A percentile compares a stretch with the other conserved stretches of the same genome.
Conservation (phyloP, 2,888 invertebrate species). For the Melanotus villosus region DNA sequence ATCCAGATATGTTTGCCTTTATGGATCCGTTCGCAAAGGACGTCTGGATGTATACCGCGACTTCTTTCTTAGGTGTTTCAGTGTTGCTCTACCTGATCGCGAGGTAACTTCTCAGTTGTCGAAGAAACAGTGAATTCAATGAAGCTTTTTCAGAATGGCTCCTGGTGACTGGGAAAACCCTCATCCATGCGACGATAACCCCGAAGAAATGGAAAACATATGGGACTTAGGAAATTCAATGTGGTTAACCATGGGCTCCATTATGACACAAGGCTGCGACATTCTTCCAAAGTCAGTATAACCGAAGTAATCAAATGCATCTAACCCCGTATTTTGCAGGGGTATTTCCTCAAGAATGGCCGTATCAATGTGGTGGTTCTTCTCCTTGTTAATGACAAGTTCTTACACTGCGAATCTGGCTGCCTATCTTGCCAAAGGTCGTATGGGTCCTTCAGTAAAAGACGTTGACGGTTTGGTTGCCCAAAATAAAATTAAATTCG, state of each 20-base stretch:
- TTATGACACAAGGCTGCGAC: conserved; percentile 95
- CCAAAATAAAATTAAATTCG: conserved; percentile 96
- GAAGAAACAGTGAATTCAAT: too few relatives aligned
- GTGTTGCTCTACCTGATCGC: conserved; percentile 86
- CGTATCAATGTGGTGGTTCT: conserved; percentile 95
- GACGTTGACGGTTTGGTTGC: conserved; percentile 92
- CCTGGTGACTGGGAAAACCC: conserved; percentile 96
- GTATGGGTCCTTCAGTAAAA: conserved; percentile 90
- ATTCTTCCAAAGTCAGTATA: conserved; percentile 84
- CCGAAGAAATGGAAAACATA: conserved; percentile 91
- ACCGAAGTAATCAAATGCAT: too few relatives aligned
- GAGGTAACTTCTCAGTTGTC: too few relatives aligned
- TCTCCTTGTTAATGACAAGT: conserved; percentile 91
- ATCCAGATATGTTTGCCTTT: conserved; percentile 72
- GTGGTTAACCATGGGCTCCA: conserved; percentile 94
- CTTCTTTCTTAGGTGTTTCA: conserved; percentile 87
- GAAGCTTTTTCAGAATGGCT: conserved; percentile 74
- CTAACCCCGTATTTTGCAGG: too few relatives aligned
- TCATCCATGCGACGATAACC: conserved; percentile 90
- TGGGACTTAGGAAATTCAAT: conserved; percentile 91
- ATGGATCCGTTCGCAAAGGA: conserved; percentile 87
- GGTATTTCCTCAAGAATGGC: conserved; percentile 91
- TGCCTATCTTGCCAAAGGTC: conserved; percentile 91
- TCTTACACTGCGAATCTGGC: conserved; percentile 96
- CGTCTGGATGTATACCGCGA: conserved; percentile 92